These are phyloP conservation scores for Paraplagusia blochii DNA, from an alignment of 2,113 vertebrate genomes.

Conservation along the genomic window DNA sequence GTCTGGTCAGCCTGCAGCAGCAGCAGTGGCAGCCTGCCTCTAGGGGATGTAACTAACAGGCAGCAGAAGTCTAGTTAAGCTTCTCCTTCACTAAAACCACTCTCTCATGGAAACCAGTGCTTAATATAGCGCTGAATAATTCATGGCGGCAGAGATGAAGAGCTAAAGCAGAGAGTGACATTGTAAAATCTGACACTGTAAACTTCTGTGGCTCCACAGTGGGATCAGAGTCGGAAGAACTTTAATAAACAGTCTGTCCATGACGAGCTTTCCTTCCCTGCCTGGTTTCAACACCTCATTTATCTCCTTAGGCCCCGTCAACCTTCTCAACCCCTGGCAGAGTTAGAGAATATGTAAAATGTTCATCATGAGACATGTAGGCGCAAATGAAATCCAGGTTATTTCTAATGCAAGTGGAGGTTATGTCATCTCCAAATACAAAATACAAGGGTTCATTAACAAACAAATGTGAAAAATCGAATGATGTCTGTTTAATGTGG, in stretches of 20 bases:
- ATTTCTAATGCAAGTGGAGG: too few species aligned
- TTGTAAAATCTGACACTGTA: slow-evolving; percentile 11
- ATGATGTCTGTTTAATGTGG: too few species aligned
- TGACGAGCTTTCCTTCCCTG: not conserved
- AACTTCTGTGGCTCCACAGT: slow-evolving; percentile 23
- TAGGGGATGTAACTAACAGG: slow-evolving; percentile 9
- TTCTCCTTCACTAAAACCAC: slow-evolving; percentile 24
- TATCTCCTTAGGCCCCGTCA: not conserved
- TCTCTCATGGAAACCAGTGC: slow-evolving; percentile 15
- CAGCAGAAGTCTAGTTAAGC: slow-evolving; percentile 1
- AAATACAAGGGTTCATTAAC: too few species aligned
- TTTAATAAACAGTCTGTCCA: not conserved
- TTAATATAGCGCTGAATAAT: slow-evolving; percentile 54
- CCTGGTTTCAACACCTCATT: not conserved
- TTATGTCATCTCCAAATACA: too few species aligned
- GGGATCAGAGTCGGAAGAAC: not conserved
- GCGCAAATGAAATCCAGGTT: too few species aligned
- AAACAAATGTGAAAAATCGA: too few species aligned
- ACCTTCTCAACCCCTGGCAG: not conserved
- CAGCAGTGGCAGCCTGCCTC: slow-evolving; percentile 1
- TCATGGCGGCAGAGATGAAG: slow-evolving; percentile 9
- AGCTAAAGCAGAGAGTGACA: not conserved
- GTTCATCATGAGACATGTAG: too few species aligned
- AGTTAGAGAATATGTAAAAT: slow-evolving; percentile 43
- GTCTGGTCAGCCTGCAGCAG: not conserved